phyloP scores from a whole-genome alignment of 2,888 invertebrate genomes.

The Pseudoips prasinana region DNA sequence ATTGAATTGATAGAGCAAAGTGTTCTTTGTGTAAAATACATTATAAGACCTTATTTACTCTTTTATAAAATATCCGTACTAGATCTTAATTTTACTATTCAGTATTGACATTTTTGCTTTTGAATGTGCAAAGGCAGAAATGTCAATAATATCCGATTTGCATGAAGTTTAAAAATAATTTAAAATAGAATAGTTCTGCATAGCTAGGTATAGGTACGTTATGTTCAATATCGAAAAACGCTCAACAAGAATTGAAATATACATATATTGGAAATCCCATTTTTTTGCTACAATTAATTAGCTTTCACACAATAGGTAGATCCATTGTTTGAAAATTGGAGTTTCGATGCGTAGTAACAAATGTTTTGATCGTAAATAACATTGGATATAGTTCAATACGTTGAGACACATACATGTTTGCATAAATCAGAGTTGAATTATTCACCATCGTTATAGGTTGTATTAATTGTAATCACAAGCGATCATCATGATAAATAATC shows the following conservation, averaged over 20 bases:
- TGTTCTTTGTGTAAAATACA: constrained; percentile 57
- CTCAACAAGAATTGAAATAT: constrained; percentile 12
- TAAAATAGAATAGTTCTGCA: too few relatives aligned
- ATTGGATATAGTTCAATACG: not conserved
- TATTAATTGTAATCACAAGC: constrained; percentile 8
- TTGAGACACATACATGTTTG: constrained; percentile 1
- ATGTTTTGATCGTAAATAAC: not conserved
- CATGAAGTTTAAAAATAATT: too few relatives aligned
- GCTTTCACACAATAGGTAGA: constrained; percentile 1
- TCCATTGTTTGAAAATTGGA: constrained; percentile 4
- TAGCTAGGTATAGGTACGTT: too few relatives aligned
- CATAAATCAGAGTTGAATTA: constrained; percentile 4
- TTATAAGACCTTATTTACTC: too few relatives aligned
- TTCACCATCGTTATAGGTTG: constrained; percentile 5
- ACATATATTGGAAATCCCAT: constrained; percentile 5
- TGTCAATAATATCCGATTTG: too few relatives aligned
- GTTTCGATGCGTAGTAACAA: constrained; percentile 1
- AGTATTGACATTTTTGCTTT: too few relatives aligned
- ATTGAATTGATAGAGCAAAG: constrained; percentile 53
- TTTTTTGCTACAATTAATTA: constrained; percentile 13
- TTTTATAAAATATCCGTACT: too few relatives aligned
- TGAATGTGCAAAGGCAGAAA: too few relatives aligned
- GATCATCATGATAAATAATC: too few relatives aligned
- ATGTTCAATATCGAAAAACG: constrained; percentile 15
- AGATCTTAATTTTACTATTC: too few relatives aligned